A percentile compares a stretch with the other conserved stretches of the same genome.
These are phyloP conservation scores for Sebastes nivosus DNA, from an alignment of 2,797 vertebrate species.

Conservation along the genomic window DNA sequence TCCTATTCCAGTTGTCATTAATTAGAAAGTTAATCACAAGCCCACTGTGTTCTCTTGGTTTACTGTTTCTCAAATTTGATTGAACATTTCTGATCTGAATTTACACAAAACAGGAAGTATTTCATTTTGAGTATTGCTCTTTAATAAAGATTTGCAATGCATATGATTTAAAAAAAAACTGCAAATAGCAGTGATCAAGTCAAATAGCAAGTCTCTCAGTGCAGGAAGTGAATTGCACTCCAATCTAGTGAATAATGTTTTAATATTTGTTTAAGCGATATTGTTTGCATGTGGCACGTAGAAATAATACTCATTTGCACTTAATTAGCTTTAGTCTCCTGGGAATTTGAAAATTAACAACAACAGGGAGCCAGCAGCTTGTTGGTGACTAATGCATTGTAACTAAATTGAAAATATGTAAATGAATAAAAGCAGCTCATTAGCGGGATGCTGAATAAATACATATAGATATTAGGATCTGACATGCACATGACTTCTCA, in stretches of 20 bases:
- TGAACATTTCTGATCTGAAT: background rate
- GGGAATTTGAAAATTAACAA: constrained; percentile 17
- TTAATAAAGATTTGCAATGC: background rate
- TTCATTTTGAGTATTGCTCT: background rate
- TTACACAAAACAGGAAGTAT: background rate
- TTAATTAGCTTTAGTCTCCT: constrained; percentile 20
- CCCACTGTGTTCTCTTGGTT: background rate
- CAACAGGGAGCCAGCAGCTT: background rate
- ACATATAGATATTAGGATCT: background rate
- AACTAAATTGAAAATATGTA: constrained; percentile 10
- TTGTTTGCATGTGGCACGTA: constrained; percentile 11
- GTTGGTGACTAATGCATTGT: background rate
- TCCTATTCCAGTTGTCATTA: background rate
- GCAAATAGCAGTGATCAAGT: background rate
- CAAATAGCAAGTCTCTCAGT: background rate
- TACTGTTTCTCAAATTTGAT: background rate
- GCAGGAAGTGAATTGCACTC: background rate
- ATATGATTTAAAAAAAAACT: background rate
- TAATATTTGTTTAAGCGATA: constrained; percentile 13
- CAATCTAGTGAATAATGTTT: background rate
- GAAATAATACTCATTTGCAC: constrained; percentile 10
- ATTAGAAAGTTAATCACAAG: background rate
- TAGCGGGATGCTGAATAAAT: background rate
- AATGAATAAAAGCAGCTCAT: constrained; percentile 22
- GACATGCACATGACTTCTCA: background rate